A percentile compares a stretch with the other conserved stretches of the same genome.
These are phyloP conservation scores for Epicauta chinensis DNA, from an alignment of 1,140 invertebrate species.

Conservation along the genomic window DNA sequence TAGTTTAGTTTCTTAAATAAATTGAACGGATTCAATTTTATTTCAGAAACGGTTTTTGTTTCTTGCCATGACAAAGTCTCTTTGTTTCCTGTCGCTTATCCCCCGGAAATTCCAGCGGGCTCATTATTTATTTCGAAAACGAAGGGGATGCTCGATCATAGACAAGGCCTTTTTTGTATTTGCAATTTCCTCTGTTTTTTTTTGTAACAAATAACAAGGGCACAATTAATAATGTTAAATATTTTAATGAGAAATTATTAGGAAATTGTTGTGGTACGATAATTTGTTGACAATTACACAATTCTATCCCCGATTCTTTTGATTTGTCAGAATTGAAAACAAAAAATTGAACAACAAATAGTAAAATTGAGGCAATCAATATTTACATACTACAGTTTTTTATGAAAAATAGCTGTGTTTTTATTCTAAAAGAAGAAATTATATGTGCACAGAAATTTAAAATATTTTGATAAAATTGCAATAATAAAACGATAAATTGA, in stretches of 20 bases:
- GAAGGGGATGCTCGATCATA: too few species aligned
- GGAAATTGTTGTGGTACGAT: conserved; percentile 34
- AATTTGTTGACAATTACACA: conserved; percentile 34
- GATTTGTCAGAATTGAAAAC: conserved; percentile 8
- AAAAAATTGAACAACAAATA: conserved; percentile 21
- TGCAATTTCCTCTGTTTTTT: too few species aligned
- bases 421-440: conserved; percentile 41
- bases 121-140: too few species aligned
- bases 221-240: conserved; percentile 39
- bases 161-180: too few species aligned
- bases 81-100: neutral
- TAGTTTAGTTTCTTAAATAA: neutral
- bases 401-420: conserved; percentile 39
- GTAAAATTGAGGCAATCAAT: conserved; percentile 37
- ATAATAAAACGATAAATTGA: conserved; percentile 25
- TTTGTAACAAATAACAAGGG: conserved; percentile 33
- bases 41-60: conserved; percentile 3
- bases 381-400: conserved; percentile 38
- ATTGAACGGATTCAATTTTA: too few species aligned
- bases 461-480: conserved; percentile 43
- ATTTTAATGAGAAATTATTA: conserved; percentile 22
- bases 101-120: too few species aligned
- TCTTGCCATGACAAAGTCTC: conserved; percentile 34
- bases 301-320: conserved; percentile 29
- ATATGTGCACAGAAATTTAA: conserved; percentile 39